Evolutionary conservation across 2,888 invertebrate genomes (phyloP).

Genomic region (Limnephilus lunatus): DNA sequence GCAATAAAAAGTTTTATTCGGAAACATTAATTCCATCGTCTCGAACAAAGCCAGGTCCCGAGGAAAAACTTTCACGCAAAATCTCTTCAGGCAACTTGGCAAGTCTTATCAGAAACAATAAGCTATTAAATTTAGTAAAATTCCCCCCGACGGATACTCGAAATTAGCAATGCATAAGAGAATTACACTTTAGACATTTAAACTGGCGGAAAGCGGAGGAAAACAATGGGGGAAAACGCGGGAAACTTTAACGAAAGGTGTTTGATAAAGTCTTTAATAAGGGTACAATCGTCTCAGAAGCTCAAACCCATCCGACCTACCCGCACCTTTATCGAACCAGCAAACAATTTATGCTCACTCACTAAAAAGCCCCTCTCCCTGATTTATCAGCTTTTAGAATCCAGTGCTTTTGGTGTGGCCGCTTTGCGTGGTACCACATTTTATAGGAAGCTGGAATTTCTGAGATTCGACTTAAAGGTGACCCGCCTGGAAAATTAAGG

Average conservation of each 20-base stretch:
- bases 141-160: slow-evolving; percentile 62
- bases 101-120: slow-evolving; percentile 66
- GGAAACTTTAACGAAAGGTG: slow-evolving; percentile 63
- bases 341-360: not conserved
- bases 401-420: not conserved
- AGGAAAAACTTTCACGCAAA: slow-evolving; percentile 49
- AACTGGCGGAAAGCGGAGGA: slow-evolving; percentile 63
- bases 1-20: slow-evolving; percentile 57
- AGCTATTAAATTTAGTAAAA: slow-evolving; percentile 66
- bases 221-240: slow-evolving; percentile 51
- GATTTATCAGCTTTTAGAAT: not conserved
- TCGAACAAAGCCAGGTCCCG: slow-evolving; percentile 53
- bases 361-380: not conserved
- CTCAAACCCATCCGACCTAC: slow-evolving; percentile 15
- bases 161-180: slow-evolving; percentile 66
- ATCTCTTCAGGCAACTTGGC: slow-evolving; percentile 53
- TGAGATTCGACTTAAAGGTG: slow-evolving; percentile 8
- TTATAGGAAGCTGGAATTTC: not conserved
- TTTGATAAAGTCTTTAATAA: slow-evolving; percentile 65
- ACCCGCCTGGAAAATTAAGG: slow-evolving; percentile 49
- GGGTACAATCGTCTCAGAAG: slow-evolving; percentile 53
- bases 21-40: slow-evolving; percentile 56
- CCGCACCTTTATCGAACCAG: not conserved
- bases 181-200: slow-evolving; percentile 66
- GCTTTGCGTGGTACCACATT: not conserved